Conservation (phyloP, 1,140 invertebrate species). For the Drosophila pruinosa region DNA sequence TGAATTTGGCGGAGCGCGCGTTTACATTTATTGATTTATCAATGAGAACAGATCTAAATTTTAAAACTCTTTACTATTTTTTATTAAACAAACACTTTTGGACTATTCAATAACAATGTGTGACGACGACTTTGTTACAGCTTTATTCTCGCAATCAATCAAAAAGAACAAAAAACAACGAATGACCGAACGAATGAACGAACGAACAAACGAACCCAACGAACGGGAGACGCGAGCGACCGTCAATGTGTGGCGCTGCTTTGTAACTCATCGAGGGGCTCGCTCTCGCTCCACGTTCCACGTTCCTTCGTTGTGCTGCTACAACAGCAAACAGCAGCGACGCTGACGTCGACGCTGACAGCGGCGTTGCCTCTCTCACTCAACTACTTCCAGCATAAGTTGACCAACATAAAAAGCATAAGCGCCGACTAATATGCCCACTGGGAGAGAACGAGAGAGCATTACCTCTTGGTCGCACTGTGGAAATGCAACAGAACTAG, state of each 20-base stretch:
- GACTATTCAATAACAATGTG: background rate
- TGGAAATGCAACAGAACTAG: slow-evolving; percentile 21
- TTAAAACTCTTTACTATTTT: slow-evolving; percentile 6
- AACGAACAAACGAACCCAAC: slow-evolving; percentile 34
- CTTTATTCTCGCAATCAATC: background rate
- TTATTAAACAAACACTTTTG: background rate
- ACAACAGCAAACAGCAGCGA: slow-evolving; percentile 10
- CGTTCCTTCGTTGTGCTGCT: background rate
- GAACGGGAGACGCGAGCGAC: slow-evolving; percentile 51
- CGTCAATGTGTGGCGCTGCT: slow-evolving; percentile 71
- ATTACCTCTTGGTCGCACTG: background rate
- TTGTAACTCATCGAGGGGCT: slow-evolving; percentile 66
- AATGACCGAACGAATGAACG: slow-evolving; percentile 25
- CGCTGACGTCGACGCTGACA: background rate
- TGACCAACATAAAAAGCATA: slow-evolving; percentile 49
- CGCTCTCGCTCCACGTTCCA: slow-evolving; percentile 48
- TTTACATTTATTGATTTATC: slow-evolving; percentile 64
- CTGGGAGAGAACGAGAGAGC: slow-evolving; percentile 4
- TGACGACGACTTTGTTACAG: background rate
- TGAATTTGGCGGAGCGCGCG: slow-evolving; percentile 50
- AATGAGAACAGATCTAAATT: slow-evolving; percentile 14
- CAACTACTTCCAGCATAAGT: slow-evolving; percentile 34
- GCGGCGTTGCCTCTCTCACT: slow-evolving; percentile 1
- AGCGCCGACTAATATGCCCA: background rate
- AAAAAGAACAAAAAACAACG: slow-evolving; percentile 20